Evolutionary conservation across 1,140 invertebrate species (phyloP).

Genomic region (Apis mellifera): DNA sequence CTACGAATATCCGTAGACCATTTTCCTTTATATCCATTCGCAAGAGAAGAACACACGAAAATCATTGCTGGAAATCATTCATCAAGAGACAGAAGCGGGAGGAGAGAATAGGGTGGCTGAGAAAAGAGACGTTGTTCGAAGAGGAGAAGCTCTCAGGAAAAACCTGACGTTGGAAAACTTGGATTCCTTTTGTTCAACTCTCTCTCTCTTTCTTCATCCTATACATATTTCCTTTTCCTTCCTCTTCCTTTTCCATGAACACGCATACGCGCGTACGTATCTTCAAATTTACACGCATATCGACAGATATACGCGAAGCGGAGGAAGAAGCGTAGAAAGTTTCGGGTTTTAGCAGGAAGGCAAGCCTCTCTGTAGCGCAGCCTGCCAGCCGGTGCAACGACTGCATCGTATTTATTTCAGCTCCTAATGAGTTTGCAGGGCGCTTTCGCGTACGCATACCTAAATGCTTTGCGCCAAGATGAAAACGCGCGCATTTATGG

Average conservation of each 20-base stretch:
- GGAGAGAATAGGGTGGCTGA: conserved; percentile 7
- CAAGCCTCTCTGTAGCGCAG: conserved; percentile 38
- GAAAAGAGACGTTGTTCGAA: conserved; percentile 32
- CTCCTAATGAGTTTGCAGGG: conserved; percentile 69
- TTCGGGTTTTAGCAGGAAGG: conserved; percentile 39
- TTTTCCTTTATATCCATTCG: no score
- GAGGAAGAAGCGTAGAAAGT: conserved; percentile 45
- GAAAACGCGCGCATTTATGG: conserved; percentile 48
- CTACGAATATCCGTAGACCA: no score
- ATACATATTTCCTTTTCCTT: conserved; percentile 1
- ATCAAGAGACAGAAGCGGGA: no score
- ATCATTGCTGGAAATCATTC: no score
- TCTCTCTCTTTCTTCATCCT: conserved; percentile 21
- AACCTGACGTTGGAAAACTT: conserved; percentile 43
- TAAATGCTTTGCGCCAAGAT: conserved; percentile 52
- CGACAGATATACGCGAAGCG: no score
- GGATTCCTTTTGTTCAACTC: conserved; percentile 15
- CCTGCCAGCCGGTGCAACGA: conserved; percentile 41
- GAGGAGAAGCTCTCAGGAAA: conserved; percentile 42
- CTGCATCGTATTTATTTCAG: conserved; percentile 70
- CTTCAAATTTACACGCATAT: background rate
- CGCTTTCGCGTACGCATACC: conserved; percentile 46
- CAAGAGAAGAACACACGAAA: no score
- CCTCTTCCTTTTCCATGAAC: background rate
- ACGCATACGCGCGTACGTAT: no score